These are phyloP conservation scores for Anaspis maculata DNA, from an alignment of 2,888 invertebrate genomes.

Conservation along the genomic window DNA sequence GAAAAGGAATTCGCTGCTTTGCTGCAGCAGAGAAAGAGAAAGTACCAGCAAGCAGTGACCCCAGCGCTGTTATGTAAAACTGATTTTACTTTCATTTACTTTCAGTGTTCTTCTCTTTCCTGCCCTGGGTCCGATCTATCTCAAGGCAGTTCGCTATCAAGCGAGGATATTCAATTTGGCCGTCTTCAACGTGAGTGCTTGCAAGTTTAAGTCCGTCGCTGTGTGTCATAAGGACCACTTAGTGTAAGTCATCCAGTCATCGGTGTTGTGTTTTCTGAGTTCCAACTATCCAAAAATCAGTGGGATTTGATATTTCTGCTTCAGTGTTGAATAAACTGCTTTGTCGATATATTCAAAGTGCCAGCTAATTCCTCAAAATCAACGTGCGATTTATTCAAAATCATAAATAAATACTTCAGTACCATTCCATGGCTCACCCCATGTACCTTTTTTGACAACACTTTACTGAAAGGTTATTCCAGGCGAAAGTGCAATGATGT, in stretches of 20 bases:
- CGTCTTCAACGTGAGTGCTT: constrained; percentile 21
- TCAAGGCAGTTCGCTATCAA: constrained; percentile 32
- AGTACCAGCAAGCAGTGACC: constrained; percentile 35
- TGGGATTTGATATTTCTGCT: too few relatives aligned
- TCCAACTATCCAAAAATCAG: too few relatives aligned
- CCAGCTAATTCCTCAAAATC: too few relatives aligned
- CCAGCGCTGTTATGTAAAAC: constrained; percentile 42
- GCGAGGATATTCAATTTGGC: constrained; percentile 31
- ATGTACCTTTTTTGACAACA: neutral
- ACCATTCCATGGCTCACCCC: neutral
- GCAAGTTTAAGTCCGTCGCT: constrained; percentile 22
- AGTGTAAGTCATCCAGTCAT: constrained; percentile 25
- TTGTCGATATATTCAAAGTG: too few relatives aligned
- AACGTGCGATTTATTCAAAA: too few relatives aligned
- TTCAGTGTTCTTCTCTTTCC: constrained; percentile 35
- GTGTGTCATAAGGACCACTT: constrained; percentile 29
- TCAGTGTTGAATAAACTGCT: too few relatives aligned
- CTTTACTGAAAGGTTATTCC: constrained; percentile 1
- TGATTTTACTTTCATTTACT: constrained; percentile 42
- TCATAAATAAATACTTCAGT: too few relatives aligned
- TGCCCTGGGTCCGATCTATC: constrained; percentile 32
- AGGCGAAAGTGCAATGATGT: constrained; percentile 3
- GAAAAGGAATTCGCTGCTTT: constrained; percentile 33
- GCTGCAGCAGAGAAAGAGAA: constrained; percentile 38
- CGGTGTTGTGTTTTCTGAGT: too few relatives aligned